A percentile compares a stretch with the other conserved stretches of the same genome.
Conservation (phyloP, 1,140 invertebrate species). For the Maconellicoccus hirsutus region DNA sequence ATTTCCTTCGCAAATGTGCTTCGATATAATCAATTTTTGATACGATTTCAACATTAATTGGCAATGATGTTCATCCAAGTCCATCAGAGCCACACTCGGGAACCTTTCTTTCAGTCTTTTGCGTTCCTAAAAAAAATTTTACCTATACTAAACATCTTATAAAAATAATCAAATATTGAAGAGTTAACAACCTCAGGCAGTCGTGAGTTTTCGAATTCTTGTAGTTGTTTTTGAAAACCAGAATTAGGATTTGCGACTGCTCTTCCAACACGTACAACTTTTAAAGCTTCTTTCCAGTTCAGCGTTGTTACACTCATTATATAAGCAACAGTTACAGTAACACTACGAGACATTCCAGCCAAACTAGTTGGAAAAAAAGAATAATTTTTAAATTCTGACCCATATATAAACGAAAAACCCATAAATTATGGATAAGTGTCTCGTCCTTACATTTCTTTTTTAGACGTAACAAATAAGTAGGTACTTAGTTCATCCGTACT, state of each 20-base stretch:
- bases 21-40: constrained; percentile 59
- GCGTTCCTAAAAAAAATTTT: constrained; percentile 51
- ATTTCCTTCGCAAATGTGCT: constrained; percentile 72
- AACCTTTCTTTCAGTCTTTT: constrained; percentile 69
- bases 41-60: constrained; percentile 63
- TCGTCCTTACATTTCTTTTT: not conserved
- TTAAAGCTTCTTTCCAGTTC: constrained; percentile 84
- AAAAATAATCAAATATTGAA: not conserved
- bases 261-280: constrained; percentile 79
- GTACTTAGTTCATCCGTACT: too few species aligned
- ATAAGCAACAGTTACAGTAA: constrained; percentile 86
- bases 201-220: constrained; percentile 76
- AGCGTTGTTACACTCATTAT: constrained; percentile 87
- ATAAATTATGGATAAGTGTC: not conserved
- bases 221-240: constrained; percentile 86
- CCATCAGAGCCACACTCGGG: constrained; percentile 58
- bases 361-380: constrained; percentile 45
- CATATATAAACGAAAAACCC: too few species aligned
- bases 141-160: not conserved
- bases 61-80: constrained; percentile 63
- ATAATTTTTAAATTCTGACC: not conserved
- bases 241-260: constrained; percentile 89
- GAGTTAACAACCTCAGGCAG: constrained; percentile 52
- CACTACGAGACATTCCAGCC: constrained; percentile 90
- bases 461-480: too few species aligned